Evolutionary conservation across 1,140 invertebrate species (phyloP), one percentile per base, ranked within the genome.

Genomic region (Drosophila kikkawai): DNA sequence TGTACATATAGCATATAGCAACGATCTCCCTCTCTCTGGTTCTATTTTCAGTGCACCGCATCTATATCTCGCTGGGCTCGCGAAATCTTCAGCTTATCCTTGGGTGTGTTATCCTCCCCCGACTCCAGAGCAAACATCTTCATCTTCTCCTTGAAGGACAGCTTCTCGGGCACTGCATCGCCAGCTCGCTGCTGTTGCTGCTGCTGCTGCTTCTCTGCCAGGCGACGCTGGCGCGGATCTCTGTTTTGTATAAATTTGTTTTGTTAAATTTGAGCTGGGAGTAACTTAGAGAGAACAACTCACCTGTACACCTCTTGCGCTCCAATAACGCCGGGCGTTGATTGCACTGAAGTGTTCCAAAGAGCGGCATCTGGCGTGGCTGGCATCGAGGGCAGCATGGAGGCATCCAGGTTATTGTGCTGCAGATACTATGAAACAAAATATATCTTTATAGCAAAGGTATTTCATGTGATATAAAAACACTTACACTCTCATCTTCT

Each of bases 111-210:
- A 81, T 95, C 94, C 93, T 98, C 97, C 29, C 97, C 97, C 1
- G 97, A 97, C 93, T 98, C 97, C 94, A 98, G 96, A 13, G 97
- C 98, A 94, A 99, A 99, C 97, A 98, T 98, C 93, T 98, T 98
- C 97, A 99, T 98, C 93, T 99, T 99, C 92, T 98, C 98, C 92
- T 98, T 97, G 92, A 99, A 98, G 57, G 96, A 97, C 11, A 99
- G 93, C 86, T 98, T 98, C 91, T 98, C 97, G 1, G 97, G 97
- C 58, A 97, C 95, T 8, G 96, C 95, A 63, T 95, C 94, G 60
- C 94, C 93, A 64, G 86, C 94, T 92, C 93, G 95, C 94, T 93
- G 94, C 79, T 95, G 94, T 67, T 96, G 94, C 69, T 96, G 94
- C 77, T 95, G 95, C 51, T 96, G 96, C 84, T 97, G 96, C 90